Conservation (phyloP, 2,888 invertebrate species). For the Lasius fuliginosus region DNA sequence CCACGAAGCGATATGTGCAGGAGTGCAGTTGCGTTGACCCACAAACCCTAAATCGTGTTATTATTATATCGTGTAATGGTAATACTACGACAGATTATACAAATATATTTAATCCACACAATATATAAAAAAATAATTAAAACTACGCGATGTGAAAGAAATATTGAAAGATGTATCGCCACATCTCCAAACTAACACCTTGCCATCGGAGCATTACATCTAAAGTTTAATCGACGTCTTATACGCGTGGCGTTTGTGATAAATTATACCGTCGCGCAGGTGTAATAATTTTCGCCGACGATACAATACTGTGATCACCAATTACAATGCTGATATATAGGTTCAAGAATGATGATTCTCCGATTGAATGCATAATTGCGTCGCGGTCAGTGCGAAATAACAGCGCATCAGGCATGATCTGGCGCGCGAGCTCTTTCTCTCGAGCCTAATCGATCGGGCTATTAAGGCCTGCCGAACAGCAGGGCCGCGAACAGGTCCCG, state of each 20-base stretch:
- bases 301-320: constrained; percentile 64
- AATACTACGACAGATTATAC: background rate
- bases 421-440: constrained; percentile 59
- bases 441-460: constrained; percentile 77
- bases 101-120: background rate
- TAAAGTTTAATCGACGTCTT: background rate
- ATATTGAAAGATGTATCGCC: background rate
- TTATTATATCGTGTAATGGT: background rate
- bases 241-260: background rate
- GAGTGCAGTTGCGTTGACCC: constrained; percentile 27
- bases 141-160: background rate
- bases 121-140: background rate
- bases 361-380: constrained; percentile 82
- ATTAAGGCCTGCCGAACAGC: constrained; percentile 72
- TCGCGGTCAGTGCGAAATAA: constrained; percentile 74
- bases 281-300: background rate
- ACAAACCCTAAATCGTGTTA: constrained; percentile 30
- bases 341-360: constrained; percentile 77
- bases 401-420: constrained; percentile 73
- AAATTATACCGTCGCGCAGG: background rate
- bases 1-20: constrained; percentile 22
- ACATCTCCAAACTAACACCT: background rate
- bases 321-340: constrained; percentile 76
- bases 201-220: background rate
- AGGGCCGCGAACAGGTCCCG: constrained; percentile 58